phyloP scores from a whole-genome alignment of 2,113 vertebrate species.

The Petaurus breviceps region DNA sequence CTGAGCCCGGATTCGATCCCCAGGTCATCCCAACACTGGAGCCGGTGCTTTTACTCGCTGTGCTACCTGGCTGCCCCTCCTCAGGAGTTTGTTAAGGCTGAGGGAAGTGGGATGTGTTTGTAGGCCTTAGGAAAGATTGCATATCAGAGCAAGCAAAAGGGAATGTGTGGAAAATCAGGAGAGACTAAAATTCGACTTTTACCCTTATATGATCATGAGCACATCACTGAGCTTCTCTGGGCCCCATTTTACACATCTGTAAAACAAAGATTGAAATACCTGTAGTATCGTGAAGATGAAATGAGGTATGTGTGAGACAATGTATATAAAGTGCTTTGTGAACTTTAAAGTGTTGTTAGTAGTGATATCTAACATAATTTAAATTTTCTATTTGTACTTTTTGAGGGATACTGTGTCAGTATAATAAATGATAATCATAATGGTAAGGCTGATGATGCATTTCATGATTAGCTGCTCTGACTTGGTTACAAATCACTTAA shows the following conservation, averaged over 20 bases:
- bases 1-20: no score
- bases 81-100: background rate
- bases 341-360: no score
- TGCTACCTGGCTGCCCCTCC: no score
- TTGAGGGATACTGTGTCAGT: background rate
- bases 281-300: background rate
- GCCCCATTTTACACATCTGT: background rate
- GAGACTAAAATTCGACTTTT: background rate
- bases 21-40: no score
- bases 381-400: background rate
- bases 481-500: background rate
- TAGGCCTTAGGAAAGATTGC: background rate
- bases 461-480: background rate
- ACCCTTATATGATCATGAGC: background rate
- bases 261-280: no score
- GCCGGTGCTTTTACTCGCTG: no score
- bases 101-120: background rate
- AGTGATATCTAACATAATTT: background rate
- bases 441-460: background rate
- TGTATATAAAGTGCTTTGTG: no score
- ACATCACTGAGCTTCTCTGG: no score
- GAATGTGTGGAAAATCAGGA: background rate
- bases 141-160: background rate
- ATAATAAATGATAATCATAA: background rate
- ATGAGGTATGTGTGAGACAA: background rate